A percentile compares a stretch with the other conserved stretches of the same genome.
Evolutionary conservation across 2,797 vertebrate genomes (phyloP).

Genomic region (Thamnophis elegans): DNA sequence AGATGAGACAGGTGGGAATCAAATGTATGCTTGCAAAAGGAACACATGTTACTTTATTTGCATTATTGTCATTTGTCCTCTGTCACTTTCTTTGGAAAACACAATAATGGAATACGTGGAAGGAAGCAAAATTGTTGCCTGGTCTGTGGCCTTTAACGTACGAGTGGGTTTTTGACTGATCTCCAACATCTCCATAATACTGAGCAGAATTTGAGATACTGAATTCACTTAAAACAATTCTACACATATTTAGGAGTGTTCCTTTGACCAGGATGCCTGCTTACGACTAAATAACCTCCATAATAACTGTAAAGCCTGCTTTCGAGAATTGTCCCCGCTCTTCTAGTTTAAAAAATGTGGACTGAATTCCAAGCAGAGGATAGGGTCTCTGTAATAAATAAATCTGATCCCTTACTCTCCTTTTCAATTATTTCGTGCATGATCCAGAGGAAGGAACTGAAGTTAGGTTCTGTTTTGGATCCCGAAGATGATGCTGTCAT

Average conservation of each 20-base stretch:
- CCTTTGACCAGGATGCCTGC: neutral
- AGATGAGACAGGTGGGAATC: neutral
- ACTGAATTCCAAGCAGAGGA: neutral
- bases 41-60: neutral
- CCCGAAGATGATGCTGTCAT: neutral
- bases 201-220: neutral
- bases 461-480: neutral
- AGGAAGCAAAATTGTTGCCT: neutral
- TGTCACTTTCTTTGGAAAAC: no score
- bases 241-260: neutral
- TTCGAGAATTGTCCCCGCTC: neutral
- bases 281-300: neutral
- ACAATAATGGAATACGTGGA: neutral
- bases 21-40: neutral
- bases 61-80: neutral
- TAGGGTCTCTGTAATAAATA: neutral
- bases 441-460: neutral
- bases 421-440: neutral
- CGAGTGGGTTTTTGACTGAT: neutral
- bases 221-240: neutral
- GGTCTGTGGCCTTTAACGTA: neutral
- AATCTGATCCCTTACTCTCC: neutral
- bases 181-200: neutral
- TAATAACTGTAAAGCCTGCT: neutral
- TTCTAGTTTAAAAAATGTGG: neutral